These are phyloP conservation scores for Spinibarbus caldwelli DNA, from an alignment of 2,797 vertebrate genomes.

Conservation along the genomic window DNA sequence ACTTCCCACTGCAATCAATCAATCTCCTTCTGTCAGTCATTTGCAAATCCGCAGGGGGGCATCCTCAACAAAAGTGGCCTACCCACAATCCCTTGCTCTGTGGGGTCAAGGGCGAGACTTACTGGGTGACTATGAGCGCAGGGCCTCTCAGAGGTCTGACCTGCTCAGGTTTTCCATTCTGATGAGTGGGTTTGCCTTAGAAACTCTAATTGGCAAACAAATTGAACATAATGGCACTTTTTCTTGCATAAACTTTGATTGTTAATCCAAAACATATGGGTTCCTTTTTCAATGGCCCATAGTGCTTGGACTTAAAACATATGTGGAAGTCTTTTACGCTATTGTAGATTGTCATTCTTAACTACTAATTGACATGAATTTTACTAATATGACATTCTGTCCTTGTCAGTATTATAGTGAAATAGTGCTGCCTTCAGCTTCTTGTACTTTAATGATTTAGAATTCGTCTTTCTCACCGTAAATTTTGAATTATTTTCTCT, in stretches of 20 bases:
- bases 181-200: constrained; percentile 3
- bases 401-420: background rate
- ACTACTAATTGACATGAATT: background rate
- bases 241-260: constrained; percentile 1
- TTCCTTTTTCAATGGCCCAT: constrained; percentile 3
- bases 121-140: background rate
- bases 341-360: background rate
- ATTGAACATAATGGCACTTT: constrained; percentile 26
- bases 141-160: constrained; percentile 17
- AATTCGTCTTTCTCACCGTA: background rate
- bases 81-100: constrained; percentile 21
- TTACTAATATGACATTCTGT: background rate
- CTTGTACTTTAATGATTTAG: background rate
- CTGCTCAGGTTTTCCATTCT: constrained; percentile 22
- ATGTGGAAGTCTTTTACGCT: background rate
- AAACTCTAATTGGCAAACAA: constrained; percentile 24
- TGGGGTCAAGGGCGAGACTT: constrained; percentile 23
- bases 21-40: constrained; percentile 54
- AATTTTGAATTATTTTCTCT: background rate
- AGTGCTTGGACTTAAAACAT: background rate
- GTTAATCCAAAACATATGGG: constrained; percentile 29
- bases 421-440: background rate
- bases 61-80: constrained; percentile 41
- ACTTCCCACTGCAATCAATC: constrained; percentile 51
- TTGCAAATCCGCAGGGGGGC: constrained; percentile 49